A percentile compares a stretch with the other conserved stretches of the same genome.
Evolutionary conservation across 2,888 invertebrate genomes (phyloP).

Genomic region (Apodemia hepburni): DNA sequence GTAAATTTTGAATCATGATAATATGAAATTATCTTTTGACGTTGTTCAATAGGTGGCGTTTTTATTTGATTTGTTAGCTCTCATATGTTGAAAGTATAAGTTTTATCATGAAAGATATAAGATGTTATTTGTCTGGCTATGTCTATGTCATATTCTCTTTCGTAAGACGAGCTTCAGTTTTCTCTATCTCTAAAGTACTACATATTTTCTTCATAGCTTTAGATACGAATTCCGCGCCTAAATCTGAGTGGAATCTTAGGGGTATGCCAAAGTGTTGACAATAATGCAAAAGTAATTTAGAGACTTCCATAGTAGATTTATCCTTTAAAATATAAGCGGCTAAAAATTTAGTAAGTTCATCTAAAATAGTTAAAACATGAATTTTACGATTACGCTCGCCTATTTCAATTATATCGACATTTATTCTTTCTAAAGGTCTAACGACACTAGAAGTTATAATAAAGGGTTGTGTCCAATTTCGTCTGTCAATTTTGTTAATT

Average conservation of each 20-base stretch:
- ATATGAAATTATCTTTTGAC: slow-evolving; percentile 24
- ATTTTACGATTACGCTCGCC: slow-evolving; percentile 9
- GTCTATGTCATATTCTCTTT: slow-evolving; percentile 6
- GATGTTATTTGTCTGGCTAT: background rate
- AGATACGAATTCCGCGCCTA: slow-evolving; percentile 18
- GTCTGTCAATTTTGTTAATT: slow-evolving; percentile 24
- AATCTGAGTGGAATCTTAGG: slow-evolving; percentile 12
- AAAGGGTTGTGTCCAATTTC: slow-evolving; percentile 19
- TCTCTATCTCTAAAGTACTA: slow-evolving; percentile 2
- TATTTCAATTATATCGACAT: slow-evolving; percentile 20
- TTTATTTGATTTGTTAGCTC: slow-evolving; percentile 14
- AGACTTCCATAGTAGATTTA: slow-evolving; percentile 15
- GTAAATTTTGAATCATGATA: slow-evolving; percentile 21
- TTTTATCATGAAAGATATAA: slow-evolving; percentile 10
- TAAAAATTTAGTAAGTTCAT: slow-evolving; percentile 17
- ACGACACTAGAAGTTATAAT: slow-evolving; percentile 16
- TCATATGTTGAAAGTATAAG: background rate
- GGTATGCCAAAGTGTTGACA: slow-evolving; percentile 11
- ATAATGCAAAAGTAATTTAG: slow-evolving; percentile 8
- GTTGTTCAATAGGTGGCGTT: slow-evolving; percentile 19
- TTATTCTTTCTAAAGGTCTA: slow-evolving; percentile 18
- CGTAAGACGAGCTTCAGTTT: slow-evolving; percentile 10
- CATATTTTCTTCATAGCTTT: slow-evolving; percentile 13
- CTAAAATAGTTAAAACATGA: slow-evolving; percentile 17
- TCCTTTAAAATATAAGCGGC: slow-evolving; percentile 17